phyloP scores from a whole-genome alignment of 2,797 vertebrate genomes.

The Halcyon chelicuti region DNA sequence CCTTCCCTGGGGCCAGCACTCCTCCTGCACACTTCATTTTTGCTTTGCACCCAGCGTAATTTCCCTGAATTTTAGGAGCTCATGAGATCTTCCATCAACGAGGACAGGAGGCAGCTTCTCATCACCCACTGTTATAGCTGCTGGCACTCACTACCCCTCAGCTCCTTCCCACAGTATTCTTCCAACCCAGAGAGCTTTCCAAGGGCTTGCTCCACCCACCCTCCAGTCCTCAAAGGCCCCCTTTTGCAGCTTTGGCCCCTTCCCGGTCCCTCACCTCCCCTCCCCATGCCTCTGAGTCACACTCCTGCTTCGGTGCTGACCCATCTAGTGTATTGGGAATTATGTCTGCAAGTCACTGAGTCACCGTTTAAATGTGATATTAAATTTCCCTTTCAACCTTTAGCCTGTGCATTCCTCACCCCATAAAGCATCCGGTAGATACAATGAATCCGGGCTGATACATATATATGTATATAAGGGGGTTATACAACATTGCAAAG shows the following conservation, averaged over 20 bases:
- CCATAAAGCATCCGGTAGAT: not conserved
- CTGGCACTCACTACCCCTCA: not conserved
- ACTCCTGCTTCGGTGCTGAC: not conserved
- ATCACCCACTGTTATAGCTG: not conserved
- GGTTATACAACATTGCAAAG: not conserved
- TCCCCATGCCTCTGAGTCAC: not conserved
- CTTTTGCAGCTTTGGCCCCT: not conserved
- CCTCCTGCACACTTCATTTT: not conserved
- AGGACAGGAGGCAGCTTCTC: not conserved
- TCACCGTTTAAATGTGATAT: not conserved
- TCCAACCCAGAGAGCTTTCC: not conserved
- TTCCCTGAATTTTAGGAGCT: not conserved
- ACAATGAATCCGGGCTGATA: not conserved
- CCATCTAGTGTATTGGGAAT: not conserved
- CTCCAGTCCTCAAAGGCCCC: not conserved
- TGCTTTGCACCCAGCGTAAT: not conserved
- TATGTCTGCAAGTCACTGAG: not conserved
- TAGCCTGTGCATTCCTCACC: not conserved
- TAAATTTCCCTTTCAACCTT: conserved; percentile 19
- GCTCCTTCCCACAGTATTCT: not conserved
- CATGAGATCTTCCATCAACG: not conserved
- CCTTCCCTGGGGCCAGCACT: not conserved
- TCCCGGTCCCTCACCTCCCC: not conserved
- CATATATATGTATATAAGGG: not conserved
- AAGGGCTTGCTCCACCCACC: not conserved